Evolutionary conservation across 2,797 vertebrate genomes (phyloP).

Genomic region (Capromys pilorides): DNA sequence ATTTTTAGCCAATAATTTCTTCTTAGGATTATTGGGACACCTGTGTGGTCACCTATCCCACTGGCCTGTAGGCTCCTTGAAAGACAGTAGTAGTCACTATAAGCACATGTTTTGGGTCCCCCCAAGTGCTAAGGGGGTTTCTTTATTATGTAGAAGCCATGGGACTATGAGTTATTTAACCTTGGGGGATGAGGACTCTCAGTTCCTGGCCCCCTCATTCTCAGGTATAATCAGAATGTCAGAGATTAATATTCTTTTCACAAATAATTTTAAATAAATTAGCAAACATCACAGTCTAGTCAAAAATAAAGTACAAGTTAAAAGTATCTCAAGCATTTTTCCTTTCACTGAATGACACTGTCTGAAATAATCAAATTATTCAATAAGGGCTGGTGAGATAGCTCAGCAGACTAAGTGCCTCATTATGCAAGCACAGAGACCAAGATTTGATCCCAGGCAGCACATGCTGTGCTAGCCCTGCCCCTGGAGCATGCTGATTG

Average conservation of each 20-base stretch:
- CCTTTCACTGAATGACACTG: background rate
- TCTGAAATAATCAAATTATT: background rate
- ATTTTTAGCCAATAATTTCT: background rate
- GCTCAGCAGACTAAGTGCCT: no score
- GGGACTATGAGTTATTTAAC: background rate
- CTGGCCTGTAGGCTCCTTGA: background rate
- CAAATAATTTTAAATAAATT: background rate
- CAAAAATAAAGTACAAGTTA: background rate
- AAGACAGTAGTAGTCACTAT: background rate
- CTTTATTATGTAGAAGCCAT: background rate
- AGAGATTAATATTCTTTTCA: background rate
- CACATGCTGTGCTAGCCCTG: no score
- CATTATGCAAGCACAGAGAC: no score
- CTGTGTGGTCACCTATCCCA: background rate
- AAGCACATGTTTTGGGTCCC: background rate
- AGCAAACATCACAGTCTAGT: background rate
- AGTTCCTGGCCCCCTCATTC: background rate
- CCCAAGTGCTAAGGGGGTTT: background rate
- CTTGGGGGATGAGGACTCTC: background rate
- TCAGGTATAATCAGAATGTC: background rate
- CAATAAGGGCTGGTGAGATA: no score
- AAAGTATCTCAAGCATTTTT: background rate
- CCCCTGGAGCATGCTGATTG: no score
- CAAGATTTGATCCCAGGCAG: no score
- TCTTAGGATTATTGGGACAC: background rate